Base-by-base conservation (phyloP, 2,797 vertebrate genomes). In the Poecilia gillii region DNA sequence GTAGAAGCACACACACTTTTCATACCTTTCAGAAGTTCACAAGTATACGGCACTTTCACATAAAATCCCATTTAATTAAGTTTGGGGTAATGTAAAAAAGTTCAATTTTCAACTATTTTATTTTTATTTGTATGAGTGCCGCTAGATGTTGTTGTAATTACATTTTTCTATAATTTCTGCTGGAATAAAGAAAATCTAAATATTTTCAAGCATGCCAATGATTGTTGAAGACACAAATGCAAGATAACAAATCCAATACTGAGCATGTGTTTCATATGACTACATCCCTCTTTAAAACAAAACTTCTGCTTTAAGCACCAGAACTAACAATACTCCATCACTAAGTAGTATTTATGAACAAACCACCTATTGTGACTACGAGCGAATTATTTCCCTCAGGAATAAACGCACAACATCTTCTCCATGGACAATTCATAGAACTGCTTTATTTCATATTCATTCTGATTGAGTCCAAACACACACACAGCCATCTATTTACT, bases 401-500 rank as follows among this genome's bases (percentile, higher is more conserved):
- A 74, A 64, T 59, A 4, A 77, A 71, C 55, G 64, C 18, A 28
- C 28, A 23, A 85, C 80, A 86, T 53, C 6, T 76, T 82, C 41
- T 86, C 70, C 80, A 90, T 59, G 80, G 83, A 92, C 89, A 91
- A 94, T 88, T 94, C 89, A 94, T 94, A 93, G 91, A 95, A 95
- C 93, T 89, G 89, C 88, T 96, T 96, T 96, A 95, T 95, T 96
- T 94, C 84, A 47, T 94, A 82, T 93, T 94, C 89, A 89, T 93
- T 95, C 92, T 92, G 92, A 90, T 90, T 88, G 88, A 92, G 87
- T 94, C 90, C 93, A 95, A 92, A 94, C 94, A 93, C 90, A 93
- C 91, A 92, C 86, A 94, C 90, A 85, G 84, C 81, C 93, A 96
- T 94, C 94, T 96, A 95, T 95, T 95, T 95, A 95, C 94, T 84